Conservation (phyloP, 64 coral and sea anemone genomes). For the Porites australiensis region DNA sequence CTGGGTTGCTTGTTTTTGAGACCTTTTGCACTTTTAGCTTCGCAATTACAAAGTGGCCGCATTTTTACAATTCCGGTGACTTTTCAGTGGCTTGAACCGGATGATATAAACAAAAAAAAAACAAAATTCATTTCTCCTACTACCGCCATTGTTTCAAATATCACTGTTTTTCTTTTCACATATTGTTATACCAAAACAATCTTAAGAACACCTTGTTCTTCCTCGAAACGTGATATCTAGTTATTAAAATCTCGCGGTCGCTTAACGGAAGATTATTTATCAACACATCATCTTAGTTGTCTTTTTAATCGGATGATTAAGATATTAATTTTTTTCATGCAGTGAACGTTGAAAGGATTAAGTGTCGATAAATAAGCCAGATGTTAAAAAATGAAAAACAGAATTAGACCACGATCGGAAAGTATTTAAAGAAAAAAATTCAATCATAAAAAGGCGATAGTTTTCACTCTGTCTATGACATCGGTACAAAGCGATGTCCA, state of each 20-base stretch:
- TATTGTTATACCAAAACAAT: neutral
- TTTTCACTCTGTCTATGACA: too few relatives aligned
- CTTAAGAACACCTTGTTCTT: conserved; percentile 32
- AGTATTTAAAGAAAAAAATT: too few relatives aligned
- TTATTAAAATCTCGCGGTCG: conserved; percentile 43
- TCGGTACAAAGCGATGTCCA: too few relatives aligned
- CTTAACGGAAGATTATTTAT: conserved; percentile 22
- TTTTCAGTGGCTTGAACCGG: too few relatives aligned
- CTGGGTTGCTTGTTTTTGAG: neutral
- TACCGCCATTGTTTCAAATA: neutral
- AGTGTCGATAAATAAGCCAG: neutral
- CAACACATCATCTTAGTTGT: neutral
- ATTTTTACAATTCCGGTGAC: neutral
- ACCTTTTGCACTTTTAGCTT: neutral
- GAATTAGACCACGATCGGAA: neutral
- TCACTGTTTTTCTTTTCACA: neutral
- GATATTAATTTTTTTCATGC: conserved; percentile 1
- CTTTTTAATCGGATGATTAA: conserved; percentile 49
- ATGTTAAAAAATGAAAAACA: neutral
- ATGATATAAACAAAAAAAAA: neutral
- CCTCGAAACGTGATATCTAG: neutral
- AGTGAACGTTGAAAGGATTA: neutral
- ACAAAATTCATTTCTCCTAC: too few relatives aligned
- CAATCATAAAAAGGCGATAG: too few relatives aligned
- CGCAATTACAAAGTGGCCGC: neutral